Percentiles rank a stretch among this genome's conserved stretches.
These are phyloP conservation scores for Cartodere bifasciata DNA, from an alignment of 2,888 invertebrate species.

Conservation along the genomic window DNA sequence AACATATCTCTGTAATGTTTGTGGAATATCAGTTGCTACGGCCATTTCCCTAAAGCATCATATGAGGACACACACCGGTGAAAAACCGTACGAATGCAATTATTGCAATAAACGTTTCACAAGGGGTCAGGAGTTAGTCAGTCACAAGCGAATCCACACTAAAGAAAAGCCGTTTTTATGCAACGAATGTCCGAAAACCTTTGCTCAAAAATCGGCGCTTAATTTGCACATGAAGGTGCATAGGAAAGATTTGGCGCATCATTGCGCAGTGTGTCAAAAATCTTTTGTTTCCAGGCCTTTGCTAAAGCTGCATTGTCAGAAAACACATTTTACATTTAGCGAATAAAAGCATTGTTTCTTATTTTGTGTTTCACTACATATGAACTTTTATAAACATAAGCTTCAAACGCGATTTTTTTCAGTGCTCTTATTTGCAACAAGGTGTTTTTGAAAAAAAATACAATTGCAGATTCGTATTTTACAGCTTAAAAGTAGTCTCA, in stretches of 20 bases:
- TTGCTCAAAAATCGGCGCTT: conserved; percentile 39
- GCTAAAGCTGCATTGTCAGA: conserved; percentile 20
- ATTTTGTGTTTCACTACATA: no score
- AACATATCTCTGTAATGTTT: conserved; percentile 19
- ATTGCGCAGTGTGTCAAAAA: conserved; percentile 31
- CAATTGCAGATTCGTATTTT: no score
- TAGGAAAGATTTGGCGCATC: conserved; percentile 39
- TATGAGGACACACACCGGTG: conserved; percentile 20
- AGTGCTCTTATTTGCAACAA: no score
- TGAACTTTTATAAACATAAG: no score
- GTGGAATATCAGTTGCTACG: conserved; percentile 17
- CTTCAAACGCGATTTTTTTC: no score
- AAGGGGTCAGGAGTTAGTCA: no score
- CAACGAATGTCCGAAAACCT: conserved; percentile 36
- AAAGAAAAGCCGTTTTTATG: conserved; percentile 33
- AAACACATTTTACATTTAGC: no score
- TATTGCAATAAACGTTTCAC: conserved; percentile 34
- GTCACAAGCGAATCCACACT: conserved; percentile 41
- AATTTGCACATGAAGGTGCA: conserved; percentile 33
- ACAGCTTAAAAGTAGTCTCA: no score
- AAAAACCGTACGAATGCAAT: conserved; percentile 39
- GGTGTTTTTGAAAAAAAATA: no score
- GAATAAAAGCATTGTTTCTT: no score
- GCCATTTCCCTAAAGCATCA: conserved; percentile 23
- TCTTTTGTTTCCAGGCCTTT: conserved; percentile 22